These are phyloP conservation scores for Philaenus spumarius DNA, from an alignment of 1,140 invertebrate genomes.

Conservation along the genomic window DNA sequence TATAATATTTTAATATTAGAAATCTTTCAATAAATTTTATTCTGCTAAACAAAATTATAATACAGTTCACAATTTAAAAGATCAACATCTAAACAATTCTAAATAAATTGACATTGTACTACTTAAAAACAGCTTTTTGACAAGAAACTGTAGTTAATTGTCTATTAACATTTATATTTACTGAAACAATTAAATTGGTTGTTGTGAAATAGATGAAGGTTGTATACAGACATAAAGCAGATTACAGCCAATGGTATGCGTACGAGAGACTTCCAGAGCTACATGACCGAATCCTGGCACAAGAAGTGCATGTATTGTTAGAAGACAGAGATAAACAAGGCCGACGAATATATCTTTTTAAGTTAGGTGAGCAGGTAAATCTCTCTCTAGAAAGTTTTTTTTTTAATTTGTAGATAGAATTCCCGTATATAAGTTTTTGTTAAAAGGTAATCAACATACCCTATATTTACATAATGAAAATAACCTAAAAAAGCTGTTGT, in stretches of 20 bases:
- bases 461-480: background rate
- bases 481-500: no score
- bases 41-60: no score
- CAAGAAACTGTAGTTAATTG: no score
- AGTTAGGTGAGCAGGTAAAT: conserved; percentile 34
- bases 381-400: no score
- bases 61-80: no score
- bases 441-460: background rate
- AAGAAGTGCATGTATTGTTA: conserved; percentile 32
- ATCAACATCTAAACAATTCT: no score
- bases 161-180: conserved; percentile 7
- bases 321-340: conserved; percentile 33
- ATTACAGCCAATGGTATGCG: conserved; percentile 36
- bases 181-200: conserved; percentile 17
- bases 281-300: conserved; percentile 28
- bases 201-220: conserved; percentile 35
- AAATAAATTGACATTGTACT: no score
- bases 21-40: no score
- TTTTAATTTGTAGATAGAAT: background rate
- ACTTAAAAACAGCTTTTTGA: no score
- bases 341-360: conserved; percentile 35
- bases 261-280: conserved; percentile 26
- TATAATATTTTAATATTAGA: no score
- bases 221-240: conserved; percentile 29
- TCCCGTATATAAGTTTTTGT: background rate